Evolutionary conservation across 2,888 invertebrate species (phyloP), one percentile per base, ranked within the genome.

Genomic region (Hypselothyrea guttata): DNA sequence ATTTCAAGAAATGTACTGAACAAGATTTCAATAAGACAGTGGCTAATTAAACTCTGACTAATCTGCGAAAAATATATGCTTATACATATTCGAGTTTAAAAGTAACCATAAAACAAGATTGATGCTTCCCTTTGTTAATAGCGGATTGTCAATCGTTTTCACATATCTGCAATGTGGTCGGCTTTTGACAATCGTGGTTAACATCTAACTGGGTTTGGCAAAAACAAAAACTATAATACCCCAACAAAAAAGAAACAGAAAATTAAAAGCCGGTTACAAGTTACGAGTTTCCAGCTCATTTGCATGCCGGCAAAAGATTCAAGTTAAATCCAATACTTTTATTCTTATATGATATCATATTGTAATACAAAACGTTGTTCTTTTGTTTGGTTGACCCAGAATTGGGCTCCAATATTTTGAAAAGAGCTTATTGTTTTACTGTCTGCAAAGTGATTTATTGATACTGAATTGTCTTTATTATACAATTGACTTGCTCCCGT

Each of bases 381-480:
- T 45, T 55, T 49, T 22, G 48, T 59, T 53, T 54, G 82, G 82
- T 84, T 77, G 84, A 82, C 76, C 76, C 58, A 84, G 78, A 84
- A 77, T 77, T 55, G 53, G 15, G 51, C 30, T 35, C 16, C 41
- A 52, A 40, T 37, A 30, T 52, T 18, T 41, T 27, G 4, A 46
- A 53, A 49, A 53, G 18, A 47, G 34, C 12, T 51, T 55, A 60
- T 62, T 79, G 52, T 83, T 83, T 60, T 57, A 52, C 42, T 46
- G 34, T 52, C 38, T 31, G 31, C 12, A 78, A 83, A 64, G 45
- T 55, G 62, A 76, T 78, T 74, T 84, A 84, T 82, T 33, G 48
- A 46, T 57, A 27, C 40, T 52, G 45, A 45, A 52, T 72, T 54
- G 78, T 53, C 38, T 51, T 64, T 53, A 48, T 54, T 60, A 73